phyloP scores from a whole-genome alignment of 2,113 vertebrate genomes.

The Tetrao urogallus region DNA sequence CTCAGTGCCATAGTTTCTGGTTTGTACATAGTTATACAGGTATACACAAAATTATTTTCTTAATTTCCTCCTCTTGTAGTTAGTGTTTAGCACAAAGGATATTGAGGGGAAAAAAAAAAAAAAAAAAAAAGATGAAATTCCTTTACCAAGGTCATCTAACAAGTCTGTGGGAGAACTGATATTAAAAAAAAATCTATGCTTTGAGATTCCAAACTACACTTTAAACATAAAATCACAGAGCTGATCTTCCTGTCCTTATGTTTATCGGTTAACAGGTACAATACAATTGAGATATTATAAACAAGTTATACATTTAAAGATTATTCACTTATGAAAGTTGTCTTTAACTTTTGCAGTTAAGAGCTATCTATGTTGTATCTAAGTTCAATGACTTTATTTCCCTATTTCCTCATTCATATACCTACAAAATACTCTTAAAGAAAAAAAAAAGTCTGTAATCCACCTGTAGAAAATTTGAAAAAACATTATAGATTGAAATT shows the following conservation, averaged over 20 bases:
- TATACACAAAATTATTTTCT: neutral
- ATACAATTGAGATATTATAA: slow-evolving; percentile 25
- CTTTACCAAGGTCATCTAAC: neutral
- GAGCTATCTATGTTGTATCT: neutral
- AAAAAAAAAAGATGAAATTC: neutral
- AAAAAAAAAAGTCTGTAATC: neutral
- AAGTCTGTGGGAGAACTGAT: neutral
- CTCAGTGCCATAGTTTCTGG: neutral
- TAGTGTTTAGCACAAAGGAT: neutral
- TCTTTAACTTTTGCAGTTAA: neutral
- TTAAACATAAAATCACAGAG: slow-evolving; percentile 13
- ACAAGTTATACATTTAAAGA: neutral
- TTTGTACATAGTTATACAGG: neutral
- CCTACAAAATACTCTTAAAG: neutral
- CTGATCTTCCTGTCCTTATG: neutral
- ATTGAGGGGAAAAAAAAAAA: neutral
- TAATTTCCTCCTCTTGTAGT: neutral
- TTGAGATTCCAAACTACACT: neutral
- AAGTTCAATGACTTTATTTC: neutral
- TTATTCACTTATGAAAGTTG: slow-evolving; percentile 20
- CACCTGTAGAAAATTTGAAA: neutral
- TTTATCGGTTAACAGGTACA: slow-evolving; percentile 35
- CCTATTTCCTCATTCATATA: neutral
- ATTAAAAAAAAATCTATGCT: neutral
- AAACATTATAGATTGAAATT: neutral